Conservation (phyloP, 2,888 invertebrate genomes). For the Eucera pruinosa region DNA sequence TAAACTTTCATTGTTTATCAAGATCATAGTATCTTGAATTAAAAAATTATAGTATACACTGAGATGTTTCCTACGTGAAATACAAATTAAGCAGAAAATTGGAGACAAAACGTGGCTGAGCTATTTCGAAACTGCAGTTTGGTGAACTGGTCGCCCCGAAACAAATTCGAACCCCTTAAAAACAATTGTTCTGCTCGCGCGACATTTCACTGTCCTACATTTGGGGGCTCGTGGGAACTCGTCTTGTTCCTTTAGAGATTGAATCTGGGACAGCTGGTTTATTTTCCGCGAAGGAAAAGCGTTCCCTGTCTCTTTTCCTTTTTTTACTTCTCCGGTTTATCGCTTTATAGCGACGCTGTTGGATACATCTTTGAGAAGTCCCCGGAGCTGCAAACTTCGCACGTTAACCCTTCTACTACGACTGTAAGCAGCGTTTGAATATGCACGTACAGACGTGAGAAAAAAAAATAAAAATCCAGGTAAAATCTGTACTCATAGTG, state of each 20-base stretch:
- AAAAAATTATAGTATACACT: background rate
- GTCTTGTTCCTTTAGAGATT: constrained; percentile 48
- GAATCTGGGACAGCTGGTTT: constrained; percentile 54
- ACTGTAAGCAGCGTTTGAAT: constrained; percentile 15
- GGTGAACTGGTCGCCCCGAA: constrained; percentile 8
- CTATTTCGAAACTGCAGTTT: background rate
- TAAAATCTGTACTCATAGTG: background rate
- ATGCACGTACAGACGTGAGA: background rate
- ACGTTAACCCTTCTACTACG: constrained; percentile 19
- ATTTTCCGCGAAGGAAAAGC: constrained; percentile 49
- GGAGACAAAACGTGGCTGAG: background rate
- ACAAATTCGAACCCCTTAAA: constrained; percentile 35
- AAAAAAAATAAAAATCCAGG: background rate
- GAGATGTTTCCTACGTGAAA: background rate
- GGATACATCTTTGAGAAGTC: constrained; percentile 45
- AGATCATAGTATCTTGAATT: too few relatives aligned
- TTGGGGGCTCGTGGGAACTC: constrained; percentile 48
- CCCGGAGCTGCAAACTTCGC: constrained; percentile 7
- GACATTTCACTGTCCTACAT: constrained; percentile 47
- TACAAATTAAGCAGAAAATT: constrained; percentile 10
- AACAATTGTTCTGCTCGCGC: constrained; percentile 41
- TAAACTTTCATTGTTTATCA: background rate
- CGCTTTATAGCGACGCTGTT: constrained; percentile 33
- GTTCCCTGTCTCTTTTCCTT: background rate
- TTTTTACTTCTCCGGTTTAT: constrained; percentile 16